These are phyloP conservation scores for Pterocles orientalis DNA, from an alignment of 2,113 vertebrate genomes.

Conservation along the genomic window DNA sequence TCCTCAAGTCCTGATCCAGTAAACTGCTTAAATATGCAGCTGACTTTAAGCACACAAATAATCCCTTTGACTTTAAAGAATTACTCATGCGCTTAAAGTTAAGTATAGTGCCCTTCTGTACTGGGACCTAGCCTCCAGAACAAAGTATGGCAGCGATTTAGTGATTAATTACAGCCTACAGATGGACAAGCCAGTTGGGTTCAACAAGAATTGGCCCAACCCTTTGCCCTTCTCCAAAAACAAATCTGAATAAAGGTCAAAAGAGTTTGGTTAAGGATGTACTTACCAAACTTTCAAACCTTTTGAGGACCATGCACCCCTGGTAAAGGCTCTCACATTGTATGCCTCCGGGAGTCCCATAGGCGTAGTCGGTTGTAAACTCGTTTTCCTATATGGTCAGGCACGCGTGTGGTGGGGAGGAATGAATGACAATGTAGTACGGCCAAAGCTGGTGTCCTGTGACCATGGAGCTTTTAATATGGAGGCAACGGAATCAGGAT, in stretches of 20 bases:
- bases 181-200: conserved; percentile 52
- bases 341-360: not conserved
- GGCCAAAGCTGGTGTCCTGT: conserved; percentile 52
- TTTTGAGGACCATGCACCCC: conserved; percentile 47
- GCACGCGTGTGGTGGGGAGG: conserved; percentile 14
- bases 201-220: conserved; percentile 54
- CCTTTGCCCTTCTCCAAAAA: conserved; percentile 61
- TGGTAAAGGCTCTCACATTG: not conserved
- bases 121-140: not conserved
- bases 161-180: conserved; percentile 43
- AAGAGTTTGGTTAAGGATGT: conserved; percentile 66
- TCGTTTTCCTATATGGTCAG: conserved; percentile 45
- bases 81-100: conserved; percentile 30
- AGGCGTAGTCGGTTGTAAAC: conserved; percentile 7
- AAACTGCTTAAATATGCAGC: conserved; percentile 2
- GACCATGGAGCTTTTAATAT: conserved; percentile 69
- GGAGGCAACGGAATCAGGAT: conserved; percentile 74
- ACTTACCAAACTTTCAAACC: conserved; percentile 59
- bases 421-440: conserved; percentile 55
- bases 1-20: not conserved
- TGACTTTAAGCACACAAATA: conserved; percentile 33
- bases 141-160: conserved; percentile 50
- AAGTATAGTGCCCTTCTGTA: conserved; percentile 13
- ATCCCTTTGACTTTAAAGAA: conserved; percentile 49
- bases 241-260: conserved; percentile 67